Evolutionary conservation across 2,888 invertebrate species (phyloP).

Genomic region (Hydrotaea diabolus): DNA sequence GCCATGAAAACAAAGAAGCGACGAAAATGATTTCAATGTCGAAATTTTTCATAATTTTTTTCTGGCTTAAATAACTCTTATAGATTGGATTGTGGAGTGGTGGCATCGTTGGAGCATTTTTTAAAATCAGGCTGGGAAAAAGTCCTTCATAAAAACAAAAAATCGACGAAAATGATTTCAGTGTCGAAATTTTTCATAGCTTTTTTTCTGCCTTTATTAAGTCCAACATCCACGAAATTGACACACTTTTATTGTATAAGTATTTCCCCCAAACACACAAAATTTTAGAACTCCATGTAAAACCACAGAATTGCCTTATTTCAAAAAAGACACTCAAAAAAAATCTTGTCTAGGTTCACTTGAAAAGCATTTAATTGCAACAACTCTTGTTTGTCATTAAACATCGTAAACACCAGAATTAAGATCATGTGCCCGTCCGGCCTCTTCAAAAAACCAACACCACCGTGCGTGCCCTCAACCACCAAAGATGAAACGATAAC

Average conservation of each 20-base stretch:
- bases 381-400: constrained; percentile 37
- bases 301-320: not conserved
- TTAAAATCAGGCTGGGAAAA: no score
- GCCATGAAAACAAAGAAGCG: no score
- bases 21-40: no score
- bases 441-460: not conserved
- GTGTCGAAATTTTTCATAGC: no score
- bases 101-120: no score
- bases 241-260: not conserved
- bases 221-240: no score
- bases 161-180: no score
- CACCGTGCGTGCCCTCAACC: not conserved
- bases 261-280: not conserved
- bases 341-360: not conserved
- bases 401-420: constrained; percentile 56
- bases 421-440: constrained; percentile 15
- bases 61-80: no score
- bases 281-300: constrained; percentile 4
- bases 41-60: no score
- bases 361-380: not conserved
- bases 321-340: not conserved
- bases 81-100: no score
- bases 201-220: no score
- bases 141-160: no score
- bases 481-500: constrained; percentile 15